Base-by-base conservation (phyloP, 2,113 vertebrate genomes). In the Ramphastos sulfuratus region DNA sequence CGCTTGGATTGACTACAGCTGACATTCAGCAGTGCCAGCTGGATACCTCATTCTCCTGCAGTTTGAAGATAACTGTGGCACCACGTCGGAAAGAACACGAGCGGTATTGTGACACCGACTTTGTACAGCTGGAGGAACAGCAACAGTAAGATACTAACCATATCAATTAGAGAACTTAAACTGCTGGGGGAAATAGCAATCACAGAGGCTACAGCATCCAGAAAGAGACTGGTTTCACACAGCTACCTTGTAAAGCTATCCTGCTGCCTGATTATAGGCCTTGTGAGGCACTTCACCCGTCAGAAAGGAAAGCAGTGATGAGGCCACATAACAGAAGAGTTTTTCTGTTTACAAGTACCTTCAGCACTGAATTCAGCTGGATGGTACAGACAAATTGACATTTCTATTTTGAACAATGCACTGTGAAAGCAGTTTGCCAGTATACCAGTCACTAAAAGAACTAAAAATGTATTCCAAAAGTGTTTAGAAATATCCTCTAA, bases 1-100 rank as follows among this genome's bases (percentile, higher is more conserved):
- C 4, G 4, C 67, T 92, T 83, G 73, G n/a, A 7, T 10, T 39
- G 59, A 52, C 15, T 64, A 23, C 44, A 72, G 52, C 60, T 93
- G 90, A 69, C 58, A 83, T 67, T 60, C 86, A 79, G 77, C 39
- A 59, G 48, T 66, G 48, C 37, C 93, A 94, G 92, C 87, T 71
- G 85, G 54, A 55, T 17, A 9, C 30, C 50, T 25, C 63, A 35
- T 7, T 37, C 71, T 74, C 65, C 31, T 33, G 37, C 74, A 31
- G 24, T 6, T 63, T 31, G 54, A 64, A 76, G 84, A n/a, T 17
- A 92, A 56, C 73, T 19, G 42, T 24, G 14, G 69, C 28, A 64
- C 64, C 63, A 63, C 59, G n/a, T 31, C 7, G 5, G 28, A 78
- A 86, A 91, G 30, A 21, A 42, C 20, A 89, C 46, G 60, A 94